Evolutionary conservation across 2,888 invertebrate genomes (phyloP), one percentile per base, ranked within the genome.

Genomic region (Erebia ligea): DNA sequence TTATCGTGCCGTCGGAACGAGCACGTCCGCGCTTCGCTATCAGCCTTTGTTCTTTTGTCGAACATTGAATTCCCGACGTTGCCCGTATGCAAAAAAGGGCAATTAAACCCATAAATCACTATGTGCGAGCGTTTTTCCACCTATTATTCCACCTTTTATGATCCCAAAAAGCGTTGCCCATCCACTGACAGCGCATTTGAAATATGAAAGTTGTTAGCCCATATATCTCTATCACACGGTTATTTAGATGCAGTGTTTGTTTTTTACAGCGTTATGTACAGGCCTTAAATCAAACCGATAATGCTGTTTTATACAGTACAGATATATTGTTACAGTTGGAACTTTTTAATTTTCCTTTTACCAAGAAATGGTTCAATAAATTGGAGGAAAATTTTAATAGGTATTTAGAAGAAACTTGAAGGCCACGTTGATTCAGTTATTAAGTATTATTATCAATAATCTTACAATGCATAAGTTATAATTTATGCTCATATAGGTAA

Each of bases 31-130:
- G 79, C 79, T 82, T 84, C 82, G 78, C 76, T 79, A 78, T 77
- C 80, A 67, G 62, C 73, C 75, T 83, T 84, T 86, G 73, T 81
- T 85, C 84, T 86, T 90, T 90, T 87, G 78, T 80, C 83, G 88
- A 84, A 89, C 88, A 91, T 92, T 91, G 88, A 91, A 91, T 88
- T 86, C 79, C 79, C 84, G 80, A 77, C 82, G 84, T 80, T 77
- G 81, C 82, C 81, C 81, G 84, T 83, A 84, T 67, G 67, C 48
- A 67, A 67, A 85, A 88, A 88, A 86, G 83, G 86, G 85, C 89
- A 90, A 90, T 91, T 90, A 90, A 91, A 87, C 81, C 82, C 76
- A 87, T 92, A 91, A 91, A 91, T 92, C 91, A 91, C 82, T 86
- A 84, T 84, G 84, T 83, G 82, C 82, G 79, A 82, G 82, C 82